Percentiles rank a stretch among this genome's conserved stretches.
Conservation (phyloP, 1,140 invertebrate genomes). For the honey bee (Apis mellifera) region Amel_HAv3.1 CM009943.2:7553501-7554000, state of each 20-base stretch:
- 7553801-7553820: background rate
- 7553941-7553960: background rate
- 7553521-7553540: no score
- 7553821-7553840: background rate
- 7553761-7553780: background rate
- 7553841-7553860: slow-evolving; percentile 33
- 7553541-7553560: no score
- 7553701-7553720: background rate
- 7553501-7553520: no score
- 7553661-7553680: background rate
- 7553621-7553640: background rate
- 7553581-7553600: no score
- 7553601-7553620: no score
- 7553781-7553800: background rate
- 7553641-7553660: background rate
- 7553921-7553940: background rate
- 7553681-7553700: background rate
- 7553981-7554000: background rate
- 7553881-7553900: background rate
- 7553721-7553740: background rate
- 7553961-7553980: background rate
- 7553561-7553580: no score
- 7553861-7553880: slow-evolving; percentile 17
- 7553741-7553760: slow-evolving; percentile 1
- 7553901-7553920: background rate